Evolutionary conservation across 2,797 vertebrate species (phyloP).

Genomic region (Hapalemur alaotrensis): DNA sequence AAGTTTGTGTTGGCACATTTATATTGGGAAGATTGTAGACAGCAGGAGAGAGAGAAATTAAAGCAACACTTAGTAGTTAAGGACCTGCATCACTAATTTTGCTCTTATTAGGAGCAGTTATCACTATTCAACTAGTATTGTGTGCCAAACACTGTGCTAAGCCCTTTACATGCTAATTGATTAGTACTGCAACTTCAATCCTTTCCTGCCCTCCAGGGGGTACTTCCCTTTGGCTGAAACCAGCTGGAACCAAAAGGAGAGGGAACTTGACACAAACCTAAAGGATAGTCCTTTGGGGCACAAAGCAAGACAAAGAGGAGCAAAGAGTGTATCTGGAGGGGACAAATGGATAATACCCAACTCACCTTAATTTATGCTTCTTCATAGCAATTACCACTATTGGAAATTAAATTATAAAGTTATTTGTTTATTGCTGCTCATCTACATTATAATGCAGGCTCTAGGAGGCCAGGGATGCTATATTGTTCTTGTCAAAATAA

Average conservation of each 20-base stretch:
- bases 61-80: neutral
- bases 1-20: constrained; percentile 76
- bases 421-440: neutral
- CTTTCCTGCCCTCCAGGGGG: neutral
- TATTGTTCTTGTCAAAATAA: constrained; percentile 10
- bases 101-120: neutral
- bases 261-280: neutral
- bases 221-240: neutral
- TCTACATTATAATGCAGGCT: neutral
- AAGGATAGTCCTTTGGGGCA: neutral
- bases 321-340: neutral
- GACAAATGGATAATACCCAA: neutral
- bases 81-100: neutral
- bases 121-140: neutral
- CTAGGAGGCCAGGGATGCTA: neutral
- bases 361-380: neutral
- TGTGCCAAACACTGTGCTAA: neutral
- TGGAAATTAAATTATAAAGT: neutral
- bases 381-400: neutral
- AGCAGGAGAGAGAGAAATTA: neutral
- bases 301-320: neutral
- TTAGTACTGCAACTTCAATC: neutral
- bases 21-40: constrained; percentile 54
- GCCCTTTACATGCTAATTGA: neutral
- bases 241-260: neutral